phyloP scores from a whole-genome alignment of 2,888 invertebrate genomes.

The Erynnis tages region DNA sequence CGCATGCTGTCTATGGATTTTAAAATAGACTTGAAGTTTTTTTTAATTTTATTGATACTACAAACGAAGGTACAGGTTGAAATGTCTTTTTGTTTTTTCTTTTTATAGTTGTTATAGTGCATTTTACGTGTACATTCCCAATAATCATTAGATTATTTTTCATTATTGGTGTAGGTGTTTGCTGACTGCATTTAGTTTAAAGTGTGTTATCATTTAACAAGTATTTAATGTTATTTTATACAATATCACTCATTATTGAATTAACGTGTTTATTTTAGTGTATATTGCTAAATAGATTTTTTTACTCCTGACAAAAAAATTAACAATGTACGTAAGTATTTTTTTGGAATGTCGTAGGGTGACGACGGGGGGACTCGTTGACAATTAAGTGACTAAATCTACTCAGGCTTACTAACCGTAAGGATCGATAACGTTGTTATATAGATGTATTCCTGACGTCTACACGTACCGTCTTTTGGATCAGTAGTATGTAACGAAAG shows the following conservation, averaged over 20 bases:
- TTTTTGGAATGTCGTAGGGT: no score
- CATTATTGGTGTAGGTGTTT: constrained; percentile 35
- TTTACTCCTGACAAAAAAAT: no score
- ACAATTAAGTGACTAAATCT: no score
- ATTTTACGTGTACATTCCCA: constrained; percentile 65
- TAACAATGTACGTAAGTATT: no score
- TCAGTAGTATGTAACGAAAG: constrained; percentile 31
- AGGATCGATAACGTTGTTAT: no score
- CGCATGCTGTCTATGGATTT: constrained; percentile 5
- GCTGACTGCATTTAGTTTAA: constrained; percentile 29
- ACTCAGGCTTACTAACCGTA: no score
- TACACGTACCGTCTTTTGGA: constrained; percentile 39
- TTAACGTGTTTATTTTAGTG: not conserved
- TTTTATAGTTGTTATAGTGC: constrained; percentile 43
- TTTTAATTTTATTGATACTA: constrained; percentile 31
- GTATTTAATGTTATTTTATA: not conserved
- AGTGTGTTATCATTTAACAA: not conserved
- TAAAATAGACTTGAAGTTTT: constrained; percentile 2
- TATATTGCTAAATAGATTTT: no score
- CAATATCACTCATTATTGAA: not conserved
- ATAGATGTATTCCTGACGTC: no score
- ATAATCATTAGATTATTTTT: constrained; percentile 31
- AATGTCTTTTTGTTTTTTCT: constrained; percentile 28
- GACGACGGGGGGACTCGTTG: no score
- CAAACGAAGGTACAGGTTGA: constrained; percentile 11